Evolutionary conservation across 2,888 invertebrate species (phyloP), one percentile per base, ranked within the genome.

Genomic region (Microchrysa polita): DNA sequence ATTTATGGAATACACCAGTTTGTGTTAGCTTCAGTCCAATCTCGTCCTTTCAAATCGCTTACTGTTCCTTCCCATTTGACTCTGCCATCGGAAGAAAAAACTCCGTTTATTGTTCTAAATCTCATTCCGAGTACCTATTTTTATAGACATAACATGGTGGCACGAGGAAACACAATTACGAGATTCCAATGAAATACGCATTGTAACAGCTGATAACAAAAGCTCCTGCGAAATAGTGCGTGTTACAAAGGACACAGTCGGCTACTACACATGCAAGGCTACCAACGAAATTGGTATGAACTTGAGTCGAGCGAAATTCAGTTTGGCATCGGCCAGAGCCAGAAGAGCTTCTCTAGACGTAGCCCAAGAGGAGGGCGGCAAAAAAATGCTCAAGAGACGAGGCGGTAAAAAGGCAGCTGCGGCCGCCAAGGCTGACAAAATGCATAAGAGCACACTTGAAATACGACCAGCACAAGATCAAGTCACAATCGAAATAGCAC

Each of bases 271-370:
- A 78, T 95, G 95, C 82, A 94, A 94, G 85, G 93, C 95, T 10
- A 90, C 91, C 16, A 96, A 95, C 82, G 93, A 93, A 79, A 91
- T 93, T 74, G 96, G 96, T 63, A 89, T 92, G 85, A 92, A 91
- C 34, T 87, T 90, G 67, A 92, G 94, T 1, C 92, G 92, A 84
- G 94, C 92, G 7, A 92, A 91, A 82, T 85, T 96, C 59, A 90
- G 90, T 80, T 90, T 94, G 57, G 86, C 86, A 69, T 87, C 89
- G 77, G 84, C 83, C 10, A 79, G 87, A 82, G 52, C 86, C 85
- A 53, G 83, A 85, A 78, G 86, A 84, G 78, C 85, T 86, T 78
- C 83, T 82, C 78, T 83, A 83, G 75, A 82, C 81, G 78, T 86
- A 85, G 22, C 86, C 86, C 40, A 7, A 27, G 52, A 80, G 86